phyloP scores from a whole-genome alignment of 2,113 vertebrate species.

The Centropus bengalensis region DNA sequence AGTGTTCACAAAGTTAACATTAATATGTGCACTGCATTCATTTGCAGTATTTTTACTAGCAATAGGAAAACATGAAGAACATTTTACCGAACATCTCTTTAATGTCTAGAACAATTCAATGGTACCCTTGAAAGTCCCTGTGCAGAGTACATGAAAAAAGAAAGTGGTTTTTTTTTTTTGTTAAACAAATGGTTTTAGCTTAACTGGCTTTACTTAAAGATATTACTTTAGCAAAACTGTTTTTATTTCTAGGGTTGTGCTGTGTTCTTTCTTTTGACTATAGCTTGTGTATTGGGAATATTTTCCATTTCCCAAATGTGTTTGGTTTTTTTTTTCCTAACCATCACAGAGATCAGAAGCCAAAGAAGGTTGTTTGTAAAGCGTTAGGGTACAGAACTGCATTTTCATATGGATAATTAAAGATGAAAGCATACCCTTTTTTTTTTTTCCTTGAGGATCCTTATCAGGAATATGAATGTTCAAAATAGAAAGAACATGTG shows the following conservation, averaged over 20 bases:
- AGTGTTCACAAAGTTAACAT: background rate
- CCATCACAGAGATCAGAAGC: slow-evolving; percentile 28
- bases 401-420: slow-evolving; percentile 28
- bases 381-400: background rate
- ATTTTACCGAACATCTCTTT: background rate
- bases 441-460: background rate
- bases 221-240: background rate
- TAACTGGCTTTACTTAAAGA: background rate
- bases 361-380: background rate
- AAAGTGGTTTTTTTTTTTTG: background rate
- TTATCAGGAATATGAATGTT: background rate
- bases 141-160: background rate
- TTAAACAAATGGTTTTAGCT: background rate
- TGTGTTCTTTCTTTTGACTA: background rate
- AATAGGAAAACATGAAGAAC: background rate
- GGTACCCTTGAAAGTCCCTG: background rate
- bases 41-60: background rate
- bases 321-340: slow-evolving; percentile 27
- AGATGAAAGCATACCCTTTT: background rate
- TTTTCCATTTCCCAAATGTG: background rate
- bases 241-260: background rate
- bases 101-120: background rate
- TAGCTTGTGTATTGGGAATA: background rate
- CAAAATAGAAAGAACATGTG: background rate
- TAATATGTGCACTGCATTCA: background rate